Base-by-base conservation (phyloP, 30 jellyfish, hydroid and myxozoan genomes). In the Clytia hemisphaerica region DNA sequence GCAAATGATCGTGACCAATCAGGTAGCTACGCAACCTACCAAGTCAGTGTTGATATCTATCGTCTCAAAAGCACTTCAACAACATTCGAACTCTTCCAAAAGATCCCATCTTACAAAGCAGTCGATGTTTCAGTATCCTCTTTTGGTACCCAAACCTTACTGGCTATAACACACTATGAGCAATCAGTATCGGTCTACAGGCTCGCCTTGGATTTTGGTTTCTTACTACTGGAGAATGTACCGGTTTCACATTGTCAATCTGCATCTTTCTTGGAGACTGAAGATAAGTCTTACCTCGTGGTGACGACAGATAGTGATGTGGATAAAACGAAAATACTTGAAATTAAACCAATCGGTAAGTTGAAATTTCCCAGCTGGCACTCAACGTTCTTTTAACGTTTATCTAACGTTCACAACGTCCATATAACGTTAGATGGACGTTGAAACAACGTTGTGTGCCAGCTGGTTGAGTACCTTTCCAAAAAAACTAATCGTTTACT, bases 201-300 rank as follows among this genome's bases (percentile, higher is more conserved):
- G 71, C 69, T 72, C 40, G 62, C 69, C 24, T 58, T 44, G 36
- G 79, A 83, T 28, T 54, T 83, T 44, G 91, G 83, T 4, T 83
- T 73, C 75, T 49, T 73, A 67, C 73, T 66, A 37, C 29, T 45
- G 2, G 26, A 70, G 21, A 36, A 45, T 7, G 36, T 83, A 30
- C 80, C 78, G 1, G 75, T 60, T 22, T 32, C 67, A 6, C 79
- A 76, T 7, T 62, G 67, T 1, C 60, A 73, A 24, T 35, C 67
- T 63, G 79, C 62, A 24, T 54, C 67, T 16, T 48, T 72, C 19
- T 71, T 70, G 40, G 24, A 44, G 22, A 47, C 71, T 15, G 85
- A 31, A 57, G 33, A 34, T 36, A 28, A 71, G 16, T 63, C 53
- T 6, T 48, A 58, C 26, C 12, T 80, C 54, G 85, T 77, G 14